Conservation (phyloP, 2,113 vertebrate species). For the Galeopterus variegatus region DNA sequence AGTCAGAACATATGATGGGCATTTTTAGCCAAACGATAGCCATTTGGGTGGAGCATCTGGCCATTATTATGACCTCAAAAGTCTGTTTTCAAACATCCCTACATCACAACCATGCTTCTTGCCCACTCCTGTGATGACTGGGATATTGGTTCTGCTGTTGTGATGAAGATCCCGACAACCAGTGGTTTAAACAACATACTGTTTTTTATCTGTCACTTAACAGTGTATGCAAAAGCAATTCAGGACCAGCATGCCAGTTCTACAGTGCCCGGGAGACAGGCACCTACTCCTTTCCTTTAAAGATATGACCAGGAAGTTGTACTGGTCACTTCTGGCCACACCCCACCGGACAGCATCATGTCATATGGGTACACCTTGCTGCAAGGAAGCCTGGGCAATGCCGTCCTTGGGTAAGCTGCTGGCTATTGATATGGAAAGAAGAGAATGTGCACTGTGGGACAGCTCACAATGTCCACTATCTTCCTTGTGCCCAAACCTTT, state of each 20-base stretch:
- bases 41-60: not conserved
- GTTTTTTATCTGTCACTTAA: not conserved
- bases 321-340: too few species aligned
- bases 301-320: not conserved
- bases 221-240: not conserved
- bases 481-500: not conserved
- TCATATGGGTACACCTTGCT: not conserved
- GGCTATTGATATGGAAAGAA: not conserved
- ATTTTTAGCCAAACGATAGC: not conserved
- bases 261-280: not conserved
- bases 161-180: not conserved
- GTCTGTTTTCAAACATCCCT: slow-evolving; percentile 1
- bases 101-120: not conserved
- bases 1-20: not conserved
- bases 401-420: not conserved
- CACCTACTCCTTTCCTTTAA: not conserved
- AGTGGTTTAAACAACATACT: not conserved
- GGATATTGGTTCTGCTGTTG: not conserved
- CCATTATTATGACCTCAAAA: not conserved
- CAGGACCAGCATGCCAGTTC: not conserved
- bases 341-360: not conserved
- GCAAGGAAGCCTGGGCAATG: not conserved
- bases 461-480: not conserved
- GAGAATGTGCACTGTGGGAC: too few species aligned
- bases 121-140: not conserved